These are phyloP conservation scores for Ceratina japonica DNA, from an alignment of 1,140 invertebrate genomes.

Conservation along the genomic window DNA sequence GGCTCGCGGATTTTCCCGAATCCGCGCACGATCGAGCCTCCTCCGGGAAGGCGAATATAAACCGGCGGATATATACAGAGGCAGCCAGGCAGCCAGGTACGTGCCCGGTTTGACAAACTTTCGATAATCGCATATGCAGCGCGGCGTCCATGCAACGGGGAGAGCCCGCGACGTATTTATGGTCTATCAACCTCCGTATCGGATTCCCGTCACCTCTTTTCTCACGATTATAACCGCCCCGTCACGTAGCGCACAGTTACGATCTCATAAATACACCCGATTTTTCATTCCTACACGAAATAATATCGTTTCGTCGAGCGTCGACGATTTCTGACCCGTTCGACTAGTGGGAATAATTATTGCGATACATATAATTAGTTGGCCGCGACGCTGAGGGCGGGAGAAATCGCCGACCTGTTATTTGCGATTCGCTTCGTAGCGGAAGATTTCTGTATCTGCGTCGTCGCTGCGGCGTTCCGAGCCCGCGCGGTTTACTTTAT, in stretches of 20 bases:
- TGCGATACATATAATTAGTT: neutral
- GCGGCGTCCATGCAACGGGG: too few species aligned
- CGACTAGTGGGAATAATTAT: constrained; percentile 27
- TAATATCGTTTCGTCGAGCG: too few species aligned
- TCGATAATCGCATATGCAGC: neutral
- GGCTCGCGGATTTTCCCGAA: constrained; percentile 31
- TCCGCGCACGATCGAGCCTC: neutral
- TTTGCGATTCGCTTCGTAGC: constrained; percentile 49
- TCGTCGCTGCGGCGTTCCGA: constrained; percentile 26
- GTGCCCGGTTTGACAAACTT: neutral
- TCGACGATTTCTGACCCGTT: too few species aligned
- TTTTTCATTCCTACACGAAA: neutral
- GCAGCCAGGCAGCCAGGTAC: too few species aligned
- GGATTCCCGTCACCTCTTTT: neutral
- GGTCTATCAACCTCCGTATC: neutral
- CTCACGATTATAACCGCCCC: neutral
- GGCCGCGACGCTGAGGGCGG: neutral
- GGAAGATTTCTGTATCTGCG: constrained; percentile 38
- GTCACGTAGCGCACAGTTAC: neutral
- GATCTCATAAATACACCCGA: neutral
- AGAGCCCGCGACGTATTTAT: neutral
- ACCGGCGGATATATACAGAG: neutral
- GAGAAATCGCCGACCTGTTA: constrained; percentile 24
- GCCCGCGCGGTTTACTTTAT: constrained; percentile 35
- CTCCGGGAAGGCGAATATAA: neutral